These are phyloP conservation scores for Latrodectus geometricus DNA, from an alignment of 1,140 invertebrate genomes.

Conservation along the genomic window DNA sequence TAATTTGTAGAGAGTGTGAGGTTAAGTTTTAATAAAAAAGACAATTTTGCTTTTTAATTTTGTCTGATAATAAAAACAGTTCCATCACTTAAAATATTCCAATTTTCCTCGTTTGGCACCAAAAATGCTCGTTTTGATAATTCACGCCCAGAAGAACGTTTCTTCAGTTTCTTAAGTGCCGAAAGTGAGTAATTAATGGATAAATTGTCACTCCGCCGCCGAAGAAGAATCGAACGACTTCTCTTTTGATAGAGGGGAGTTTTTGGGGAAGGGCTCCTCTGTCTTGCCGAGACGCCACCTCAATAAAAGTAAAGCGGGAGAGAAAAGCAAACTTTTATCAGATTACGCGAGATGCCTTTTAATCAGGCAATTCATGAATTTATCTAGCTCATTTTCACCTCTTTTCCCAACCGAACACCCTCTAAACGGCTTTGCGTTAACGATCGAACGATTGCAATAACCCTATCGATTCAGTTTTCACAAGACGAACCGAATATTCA, in stretches of 20 bases:
- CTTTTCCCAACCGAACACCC: conserved; percentile 28
- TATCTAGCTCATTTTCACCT: conserved; percentile 60
- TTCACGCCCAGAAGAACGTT: neutral
- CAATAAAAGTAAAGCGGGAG: neutral
- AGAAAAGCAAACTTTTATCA: conserved; percentile 56
- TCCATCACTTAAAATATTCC: too few relatives aligned
- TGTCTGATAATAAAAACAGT: too few relatives aligned
- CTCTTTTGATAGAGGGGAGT: neutral
- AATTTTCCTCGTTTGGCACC: too few relatives aligned
- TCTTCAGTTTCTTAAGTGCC: neutral
- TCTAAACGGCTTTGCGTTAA: conserved; percentile 47
- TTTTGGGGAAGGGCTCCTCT: too few relatives aligned
- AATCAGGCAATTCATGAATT: conserved; percentile 61
- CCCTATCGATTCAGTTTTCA: conserved; percentile 61
- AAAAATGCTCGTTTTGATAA: too few relatives aligned
- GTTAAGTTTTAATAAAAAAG: too few relatives aligned
- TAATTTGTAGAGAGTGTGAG: too few relatives aligned
- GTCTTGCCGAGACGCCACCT: neutral
- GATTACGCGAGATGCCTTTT: conserved; percentile 53
- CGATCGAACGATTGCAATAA: conserved; percentile 61
- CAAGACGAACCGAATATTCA: conserved; percentile 34
- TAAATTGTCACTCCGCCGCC: neutral
- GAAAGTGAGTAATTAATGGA: neutral
- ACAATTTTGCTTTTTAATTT: too few relatives aligned
- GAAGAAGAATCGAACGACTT: neutral